Evolutionary conservation across 2,888 invertebrate genomes (phyloP).

Genomic region (Tillus elongatus): DNA sequence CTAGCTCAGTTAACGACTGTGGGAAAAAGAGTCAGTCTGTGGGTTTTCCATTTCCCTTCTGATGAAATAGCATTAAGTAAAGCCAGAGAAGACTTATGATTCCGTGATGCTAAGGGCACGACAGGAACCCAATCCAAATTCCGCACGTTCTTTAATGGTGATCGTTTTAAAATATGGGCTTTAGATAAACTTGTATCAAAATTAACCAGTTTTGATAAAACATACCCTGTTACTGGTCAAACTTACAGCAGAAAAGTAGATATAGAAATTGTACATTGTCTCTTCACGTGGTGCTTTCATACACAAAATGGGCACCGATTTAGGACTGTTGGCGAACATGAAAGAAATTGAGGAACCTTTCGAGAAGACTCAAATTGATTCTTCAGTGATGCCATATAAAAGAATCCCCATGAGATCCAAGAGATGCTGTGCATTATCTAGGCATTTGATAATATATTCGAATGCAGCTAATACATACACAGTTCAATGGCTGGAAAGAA

Average conservation of each 20-base stretch:
- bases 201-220: conserved; percentile 76
- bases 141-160: conserved; percentile 80
- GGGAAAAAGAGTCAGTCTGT: conserved; percentile 86
- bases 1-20: conserved; percentile 95
- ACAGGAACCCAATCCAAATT: conserved; percentile 97
- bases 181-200: conserved; percentile 76
- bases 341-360: conserved; percentile 96
- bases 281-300: conserved; percentile 65
- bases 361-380: conserved; percentile 87
- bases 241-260: conserved; percentile 91
- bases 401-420: conserved; percentile 96
- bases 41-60: conserved; percentile 91
- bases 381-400: conserved; percentile 97
- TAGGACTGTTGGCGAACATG: conserved; percentile 78
- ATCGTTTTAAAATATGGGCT: conserved; percentile 70
- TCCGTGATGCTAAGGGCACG: conserved; percentile 94
- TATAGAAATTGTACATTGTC: conserved; percentile 27
- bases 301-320: conserved; percentile 91
- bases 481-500: conserved; percentile 92
- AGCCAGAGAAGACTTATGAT: conserved; percentile 67
- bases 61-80: conserved; percentile 69
- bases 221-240: conserved; percentile 84
- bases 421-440: conserved; percentile 82
- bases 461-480: conserved; percentile 77
- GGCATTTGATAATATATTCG: conserved; percentile 76